phyloP scores from a whole-genome alignment of 2,113 vertebrate species.

The Paradisaea rubra region DNA sequence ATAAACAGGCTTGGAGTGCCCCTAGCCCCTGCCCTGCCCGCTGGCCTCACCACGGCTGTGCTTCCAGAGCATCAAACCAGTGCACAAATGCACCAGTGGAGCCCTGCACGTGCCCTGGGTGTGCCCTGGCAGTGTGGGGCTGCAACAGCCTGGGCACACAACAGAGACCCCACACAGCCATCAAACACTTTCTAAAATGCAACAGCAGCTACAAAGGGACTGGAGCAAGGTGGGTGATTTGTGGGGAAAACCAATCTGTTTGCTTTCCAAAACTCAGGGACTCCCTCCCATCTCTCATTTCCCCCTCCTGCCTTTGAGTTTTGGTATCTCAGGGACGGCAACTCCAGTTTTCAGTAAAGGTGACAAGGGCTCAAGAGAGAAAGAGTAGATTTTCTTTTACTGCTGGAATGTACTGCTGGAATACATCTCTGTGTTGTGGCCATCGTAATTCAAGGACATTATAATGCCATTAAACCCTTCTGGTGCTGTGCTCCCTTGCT shows the following conservation, averaged over 20 bases:
- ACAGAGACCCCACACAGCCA: not conserved
- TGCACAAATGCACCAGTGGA: not conserved
- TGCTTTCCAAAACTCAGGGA: not conserved
- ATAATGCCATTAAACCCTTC: slow-evolving; percentile 44
- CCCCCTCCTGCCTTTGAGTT: not conserved
- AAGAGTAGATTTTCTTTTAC: not conserved
- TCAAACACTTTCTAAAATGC: not conserved
- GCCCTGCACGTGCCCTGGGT: not conserved
- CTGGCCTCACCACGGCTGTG: not conserved
- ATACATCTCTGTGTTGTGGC: not conserved
- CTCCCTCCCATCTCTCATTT: not conserved
- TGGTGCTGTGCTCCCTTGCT: not conserved
- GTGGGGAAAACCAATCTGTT: not conserved
- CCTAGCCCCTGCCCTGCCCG: not conserved
- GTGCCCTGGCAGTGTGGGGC: not conserved
- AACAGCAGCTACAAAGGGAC: not conserved
- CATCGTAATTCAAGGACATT: not conserved
- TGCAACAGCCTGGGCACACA: not conserved
- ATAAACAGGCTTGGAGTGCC: not conserved
- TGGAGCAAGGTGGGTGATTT: not conserved
- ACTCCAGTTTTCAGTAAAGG: not conserved
- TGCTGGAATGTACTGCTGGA: not conserved
- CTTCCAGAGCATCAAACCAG: not conserved
- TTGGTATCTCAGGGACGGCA: not conserved
- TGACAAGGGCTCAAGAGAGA: not conserved